Conservation (phyloP, 2,797 vertebrate genomes). For the Sebastes hubbsi region DNA sequence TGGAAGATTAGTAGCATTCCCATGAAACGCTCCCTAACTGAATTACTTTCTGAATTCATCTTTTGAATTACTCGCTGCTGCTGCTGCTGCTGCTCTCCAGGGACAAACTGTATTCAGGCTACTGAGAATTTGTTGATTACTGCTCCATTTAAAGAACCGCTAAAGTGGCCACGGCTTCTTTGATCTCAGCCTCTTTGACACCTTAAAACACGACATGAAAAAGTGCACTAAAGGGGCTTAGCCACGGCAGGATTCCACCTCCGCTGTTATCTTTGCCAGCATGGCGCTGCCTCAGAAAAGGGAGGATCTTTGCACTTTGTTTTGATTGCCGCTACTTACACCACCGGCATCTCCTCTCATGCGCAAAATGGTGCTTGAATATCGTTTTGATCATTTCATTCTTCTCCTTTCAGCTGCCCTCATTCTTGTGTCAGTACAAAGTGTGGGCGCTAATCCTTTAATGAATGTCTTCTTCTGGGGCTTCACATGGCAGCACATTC, state of each 20-base stretch:
- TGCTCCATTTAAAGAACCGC: conserved; percentile 36
- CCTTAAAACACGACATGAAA: conserved; percentile 59
- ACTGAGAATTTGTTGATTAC: conserved; percentile 42
- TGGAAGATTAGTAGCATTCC: conserved; percentile 63
- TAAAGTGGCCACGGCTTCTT: conserved; percentile 41
- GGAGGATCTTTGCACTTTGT: conserved; percentile 70
- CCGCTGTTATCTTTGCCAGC: conserved; percentile 67
- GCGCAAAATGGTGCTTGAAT: conserved; percentile 72
- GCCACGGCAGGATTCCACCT: conserved; percentile 55
- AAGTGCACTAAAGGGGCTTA: conserved; percentile 48
- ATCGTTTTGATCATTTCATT: conserved; percentile 74
- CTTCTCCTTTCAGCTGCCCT: conserved; percentile 70
- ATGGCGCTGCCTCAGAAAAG: conserved; percentile 52
- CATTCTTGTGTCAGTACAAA: conserved; percentile 76
- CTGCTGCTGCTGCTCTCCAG: conserved; percentile 6
- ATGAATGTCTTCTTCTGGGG: conserved; percentile 70
- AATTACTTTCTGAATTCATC: conserved; percentile 54
- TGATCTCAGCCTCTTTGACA: conserved; percentile 68
- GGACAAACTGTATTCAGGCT: neutral
- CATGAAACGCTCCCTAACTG: conserved; percentile 43
- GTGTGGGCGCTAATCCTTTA: conserved; percentile 73
- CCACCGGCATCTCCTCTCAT: conserved; percentile 74
- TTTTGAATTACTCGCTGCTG: conserved; percentile 21
- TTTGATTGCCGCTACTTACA: conserved; percentile 71
- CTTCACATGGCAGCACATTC: conserved; percentile 72